Base-by-base conservation (phyloP, 2,888 invertebrate species). In the Ethmia dodecea region DNA sequence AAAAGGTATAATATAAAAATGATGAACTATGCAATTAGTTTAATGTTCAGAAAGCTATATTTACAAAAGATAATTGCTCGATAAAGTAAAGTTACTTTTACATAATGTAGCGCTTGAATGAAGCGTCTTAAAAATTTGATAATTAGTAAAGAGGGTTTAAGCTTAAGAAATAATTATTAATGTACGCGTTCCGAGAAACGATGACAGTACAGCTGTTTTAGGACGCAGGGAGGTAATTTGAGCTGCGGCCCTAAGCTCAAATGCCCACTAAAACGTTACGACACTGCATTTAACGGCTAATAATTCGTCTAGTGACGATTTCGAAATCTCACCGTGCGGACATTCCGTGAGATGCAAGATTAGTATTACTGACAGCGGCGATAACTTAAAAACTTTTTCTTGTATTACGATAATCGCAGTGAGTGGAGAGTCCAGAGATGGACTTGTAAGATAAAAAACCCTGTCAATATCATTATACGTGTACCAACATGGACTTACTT, bases 401-500 rank as follows among this genome's bases (percentile, higher is more conserved):
- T 67, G 65, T 67, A 68, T 52, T 48, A 56, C 59, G 60, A 72
- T 78, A 74, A 77, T 76, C 70, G 62, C 63, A 61, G 44, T 36
- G 58, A 53, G 53, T 59, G 58, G 54, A 59, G 52, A 46, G 40
- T 35, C 50, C 51, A 39, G 42, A 67, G 79, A 83, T 79, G 68
- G 59, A 59, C 65, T 54, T 49, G 58, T 39, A 43, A 43, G 78
- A 81, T 80, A 77, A 74, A 71, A 67, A 61, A 61, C 55, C 71
- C 67, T 74, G 71, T 83, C 77, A 72, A 77, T 76, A 75, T 75
- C 72, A 75, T 76, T 78, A 78, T 60, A 60, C 60, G 53, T 62
- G 60, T 67, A 68, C 64, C 59, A 61, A 66, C 59, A 57, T 49
- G 61, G 63, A 47, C 55, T 62, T 69, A 74, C 70, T 72, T 73